Conservation (phyloP, 2,113 vertebrate species). For the Neomonachus schauinslandi region DNA sequence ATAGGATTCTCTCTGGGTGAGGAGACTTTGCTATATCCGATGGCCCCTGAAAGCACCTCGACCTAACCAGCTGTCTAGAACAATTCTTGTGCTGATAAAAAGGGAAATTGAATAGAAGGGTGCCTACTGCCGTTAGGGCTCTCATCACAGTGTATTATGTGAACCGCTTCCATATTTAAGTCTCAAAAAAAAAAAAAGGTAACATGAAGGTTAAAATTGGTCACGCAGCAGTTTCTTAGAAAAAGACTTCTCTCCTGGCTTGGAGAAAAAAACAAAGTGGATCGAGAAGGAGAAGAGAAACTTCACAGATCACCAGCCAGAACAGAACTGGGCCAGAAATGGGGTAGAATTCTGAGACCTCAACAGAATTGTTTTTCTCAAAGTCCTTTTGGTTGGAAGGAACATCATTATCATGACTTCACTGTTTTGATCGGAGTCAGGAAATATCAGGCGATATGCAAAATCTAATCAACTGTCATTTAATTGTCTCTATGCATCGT, state of each 20-base stretch:
- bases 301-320: background rate
- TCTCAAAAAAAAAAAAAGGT: background rate
- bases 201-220: background rate
- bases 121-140: background rate
- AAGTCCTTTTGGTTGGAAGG: background rate
- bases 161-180: background rate
- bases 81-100: background rate
- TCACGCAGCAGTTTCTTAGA: background rate
- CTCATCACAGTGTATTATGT: background rate
- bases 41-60: background rate
- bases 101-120: background rate
- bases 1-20: background rate
- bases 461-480: background rate
- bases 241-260: background rate
- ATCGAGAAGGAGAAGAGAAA: background rate
- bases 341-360: background rate
- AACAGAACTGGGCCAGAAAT: background rate
- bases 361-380: background rate
- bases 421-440: background rate
- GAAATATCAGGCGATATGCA: background rate
- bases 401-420: background rate
- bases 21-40: background rate
- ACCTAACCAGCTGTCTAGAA: background rate
- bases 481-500: background rate
- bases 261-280: conserved; percentile 2